Evolutionary conservation across 2,113 vertebrate species (phyloP).

Genomic region (Phylloscopus whistleri): DNA sequence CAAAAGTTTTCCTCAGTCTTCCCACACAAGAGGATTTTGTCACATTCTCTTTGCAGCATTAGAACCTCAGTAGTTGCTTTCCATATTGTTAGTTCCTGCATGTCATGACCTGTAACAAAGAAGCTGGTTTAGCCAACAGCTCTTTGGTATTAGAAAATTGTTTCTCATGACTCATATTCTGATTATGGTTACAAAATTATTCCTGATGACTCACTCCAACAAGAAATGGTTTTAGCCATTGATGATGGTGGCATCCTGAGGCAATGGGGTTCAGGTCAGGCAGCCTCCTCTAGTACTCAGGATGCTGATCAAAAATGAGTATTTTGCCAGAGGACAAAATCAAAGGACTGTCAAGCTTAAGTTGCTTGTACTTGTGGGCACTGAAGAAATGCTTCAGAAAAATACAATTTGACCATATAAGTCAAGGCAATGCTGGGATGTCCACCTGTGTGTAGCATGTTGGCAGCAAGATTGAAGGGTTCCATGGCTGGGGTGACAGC

Average conservation of each 20-base stretch:
- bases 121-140: background rate
- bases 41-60: background rate
- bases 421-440: background rate
- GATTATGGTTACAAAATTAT: background rate
- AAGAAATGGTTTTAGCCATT: background rate
- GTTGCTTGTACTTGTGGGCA: background rate
- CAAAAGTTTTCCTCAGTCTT: background rate
- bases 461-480: background rate
- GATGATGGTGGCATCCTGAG: background rate
- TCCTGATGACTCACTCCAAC: background rate
- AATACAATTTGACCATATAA: background rate
- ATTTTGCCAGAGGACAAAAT: background rate
- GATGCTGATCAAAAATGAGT: background rate
- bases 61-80: background rate
- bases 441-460: fast-evolving
- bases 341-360: background rate
- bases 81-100: fast-evolving
- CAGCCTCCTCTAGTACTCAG: background rate
- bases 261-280: background rate
- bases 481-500: background rate
- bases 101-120: background rate
- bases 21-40: background rate
- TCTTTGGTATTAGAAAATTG: background rate
- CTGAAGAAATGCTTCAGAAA: background rate
- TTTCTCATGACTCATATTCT: background rate